Percentiles rank a stretch among this genome's conserved stretches.
Conservation (phyloP, 2,113 vertebrate genomes). For the Channa argus region DNA sequence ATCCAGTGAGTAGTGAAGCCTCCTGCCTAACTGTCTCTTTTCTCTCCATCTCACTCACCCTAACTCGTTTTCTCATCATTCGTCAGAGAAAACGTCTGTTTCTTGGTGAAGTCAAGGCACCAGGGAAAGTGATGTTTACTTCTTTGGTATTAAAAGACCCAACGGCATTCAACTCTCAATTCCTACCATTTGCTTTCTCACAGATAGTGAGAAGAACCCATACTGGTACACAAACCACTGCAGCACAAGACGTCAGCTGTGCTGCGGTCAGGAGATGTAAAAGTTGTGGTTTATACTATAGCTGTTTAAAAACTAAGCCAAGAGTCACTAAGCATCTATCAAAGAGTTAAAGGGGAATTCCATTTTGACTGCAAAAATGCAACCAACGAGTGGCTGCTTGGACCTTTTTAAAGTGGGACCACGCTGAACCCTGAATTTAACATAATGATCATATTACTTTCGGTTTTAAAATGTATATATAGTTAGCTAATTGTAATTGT, state of each 20-base stretch:
- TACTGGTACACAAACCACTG: not conserved
- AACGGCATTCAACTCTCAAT: not conserved
- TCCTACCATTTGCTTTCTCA: constrained; percentile 34
- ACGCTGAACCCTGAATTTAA: too few species aligned
- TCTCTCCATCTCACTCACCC: constrained; percentile 46
- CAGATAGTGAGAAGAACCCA: constrained; percentile 7
- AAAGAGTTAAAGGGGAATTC: constrained; percentile 44
- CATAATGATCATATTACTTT: not conserved
- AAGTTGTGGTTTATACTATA: constrained; percentile 1
- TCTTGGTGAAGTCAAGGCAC: constrained; percentile 33
- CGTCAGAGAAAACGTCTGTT: constrained; percentile 7
- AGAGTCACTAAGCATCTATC: not conserved
- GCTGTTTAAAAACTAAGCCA: constrained; percentile 2
- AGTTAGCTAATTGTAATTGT: not conserved
- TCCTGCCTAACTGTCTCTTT: not conserved
- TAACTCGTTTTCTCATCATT: constrained; percentile 27
- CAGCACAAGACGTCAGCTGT: constrained; percentile 15
- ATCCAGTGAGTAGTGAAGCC: constrained; percentile 15
- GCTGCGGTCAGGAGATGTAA: constrained; percentile 15
- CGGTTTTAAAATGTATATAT: not conserved
- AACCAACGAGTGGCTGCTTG: not conserved
- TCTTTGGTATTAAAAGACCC: constrained; percentile 35
- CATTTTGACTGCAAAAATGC: constrained; percentile 16
- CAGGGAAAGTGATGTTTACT: constrained; percentile 22
- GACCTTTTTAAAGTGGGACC: not conserved